Conservation (phyloP, 30 jellyfish, hydroid and myxozoan species). For the Hydractinia symbiolongicarpus region DNA sequence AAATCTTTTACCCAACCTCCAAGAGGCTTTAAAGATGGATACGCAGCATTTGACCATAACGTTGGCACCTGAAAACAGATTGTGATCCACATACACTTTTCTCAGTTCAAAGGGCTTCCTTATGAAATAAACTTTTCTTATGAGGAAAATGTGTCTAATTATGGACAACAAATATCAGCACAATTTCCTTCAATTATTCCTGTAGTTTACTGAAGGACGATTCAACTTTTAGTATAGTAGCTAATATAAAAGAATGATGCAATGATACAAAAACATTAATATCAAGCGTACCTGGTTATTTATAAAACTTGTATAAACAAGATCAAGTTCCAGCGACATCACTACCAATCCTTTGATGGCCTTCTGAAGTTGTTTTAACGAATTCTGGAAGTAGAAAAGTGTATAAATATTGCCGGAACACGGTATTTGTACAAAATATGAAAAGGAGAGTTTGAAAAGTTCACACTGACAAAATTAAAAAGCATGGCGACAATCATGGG, state of each 20-base stretch:
- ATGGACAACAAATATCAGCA: no score
- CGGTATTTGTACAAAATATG: no score
- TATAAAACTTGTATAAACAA: conserved; percentile 71
- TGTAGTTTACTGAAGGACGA: no score
- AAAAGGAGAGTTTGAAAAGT: background rate
- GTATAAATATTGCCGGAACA: background rate
- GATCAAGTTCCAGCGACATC: conserved; percentile 87
- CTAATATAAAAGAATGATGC: background rate
- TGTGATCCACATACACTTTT: background rate
- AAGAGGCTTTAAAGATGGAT: conserved; percentile 90
- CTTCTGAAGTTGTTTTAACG: conserved; percentile 72
- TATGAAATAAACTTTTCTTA: background rate
- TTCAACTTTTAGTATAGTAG: no score
- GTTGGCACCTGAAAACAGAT: conserved; percentile 65
- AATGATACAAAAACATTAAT: background rate
- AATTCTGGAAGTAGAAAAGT: conserved; percentile 42
- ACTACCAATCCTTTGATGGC: conserved; percentile 97
- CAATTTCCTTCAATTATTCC: no score
- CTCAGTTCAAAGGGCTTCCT: background rate
- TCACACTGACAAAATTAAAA: conserved; percentile 10
- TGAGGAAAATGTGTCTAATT: no score
- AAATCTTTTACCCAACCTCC: conserved; percentile 96
- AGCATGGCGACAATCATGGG: no score
- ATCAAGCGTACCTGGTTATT: conserved; percentile 55
- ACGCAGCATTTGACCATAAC: conserved; percentile 91